Evolutionary conservation across 1,140 invertebrate species (phyloP), one percentile per base, ranked within the genome.

Genomic region (Hirudo medicinalis): DNA sequence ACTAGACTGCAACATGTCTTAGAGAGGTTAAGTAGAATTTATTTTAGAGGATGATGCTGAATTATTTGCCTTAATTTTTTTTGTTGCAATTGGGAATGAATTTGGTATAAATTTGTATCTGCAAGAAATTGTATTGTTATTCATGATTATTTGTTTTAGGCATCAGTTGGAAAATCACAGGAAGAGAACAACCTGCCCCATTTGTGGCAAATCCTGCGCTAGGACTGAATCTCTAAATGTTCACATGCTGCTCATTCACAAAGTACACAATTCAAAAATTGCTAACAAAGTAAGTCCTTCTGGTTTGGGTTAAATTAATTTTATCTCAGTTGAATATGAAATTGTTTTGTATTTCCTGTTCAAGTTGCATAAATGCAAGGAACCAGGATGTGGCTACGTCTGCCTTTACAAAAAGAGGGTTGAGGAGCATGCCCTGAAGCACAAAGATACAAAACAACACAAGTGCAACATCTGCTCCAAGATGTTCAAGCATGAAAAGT

Each of bases 401-500:
- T 72, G 74, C 20, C 69, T 67, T 32, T 53, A 67, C n/a, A 71
- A 68, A 6, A 67, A 69, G 43, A 68, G 57, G 17, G 55, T 78
- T 11, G 75, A 74, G 13, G 27, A 54, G 11, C 77, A 77, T 67
- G 32, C 69, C 60, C 73, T 49, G 32, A 76, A 75, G 67, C 76
- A 77, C 70, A 40, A 68, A 5, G 70, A 54, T 15, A 74, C 75
- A 19, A 78, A 76, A 43, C 71, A 66, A 13, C 76, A 75, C 68
- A 66, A 63, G 25, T 78, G 77, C 74, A 49, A 72, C 27, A 72
- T 71, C 54, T 78, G 77, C 74, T 74, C 74, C 19, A 67, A 71
- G 25, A 75, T 68, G 27, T 69, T 78, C 20, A 78, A 77, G 66
- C 69, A 60, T 75, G 72, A 72, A 55, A 67, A 40, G 76, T 78